Evolutionary conservation across 2,113 vertebrate genomes (phyloP).

Genomic region (Numida meleagris): DNA sequence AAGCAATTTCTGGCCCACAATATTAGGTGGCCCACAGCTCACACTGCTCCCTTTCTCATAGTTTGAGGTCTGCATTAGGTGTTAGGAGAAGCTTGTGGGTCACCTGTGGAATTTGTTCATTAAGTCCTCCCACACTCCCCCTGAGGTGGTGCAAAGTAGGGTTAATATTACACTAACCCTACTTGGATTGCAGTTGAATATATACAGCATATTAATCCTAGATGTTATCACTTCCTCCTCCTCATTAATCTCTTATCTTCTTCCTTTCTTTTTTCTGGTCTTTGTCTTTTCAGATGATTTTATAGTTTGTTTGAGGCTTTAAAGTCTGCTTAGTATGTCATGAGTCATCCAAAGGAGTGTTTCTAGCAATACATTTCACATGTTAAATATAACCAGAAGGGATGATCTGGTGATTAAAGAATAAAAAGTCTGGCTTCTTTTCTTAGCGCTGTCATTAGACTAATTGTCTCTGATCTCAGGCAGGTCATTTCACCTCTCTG

Average conservation of each 20-base stretch:
- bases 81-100: not conserved
- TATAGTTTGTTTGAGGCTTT: slow-evolving; percentile 68
- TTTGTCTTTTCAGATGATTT: slow-evolving; percentile 66
- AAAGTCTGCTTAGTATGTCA: slow-evolving; percentile 59
- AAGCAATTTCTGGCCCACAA: not conserved
- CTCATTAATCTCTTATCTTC: slow-evolving; percentile 60
- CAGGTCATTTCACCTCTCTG: slow-evolving; percentile 62
- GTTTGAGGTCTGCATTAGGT: not conserved
- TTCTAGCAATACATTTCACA: slow-evolving; percentile 69
- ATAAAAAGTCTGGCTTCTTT: slow-evolving; percentile 68
- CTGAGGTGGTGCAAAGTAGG: slow-evolving; percentile 11
- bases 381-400: slow-evolving; percentile 71
- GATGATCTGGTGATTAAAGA: slow-evolving; percentile 70
- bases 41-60: not conserved
- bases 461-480: slow-evolving; percentile 62
- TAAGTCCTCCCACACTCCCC: not conserved
- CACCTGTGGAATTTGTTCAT: not conserved
- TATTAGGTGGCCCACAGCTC: not conserved
- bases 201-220: slow-evolving; percentile 41
- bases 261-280: slow-evolving; percentile 70
- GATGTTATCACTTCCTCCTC: slow-evolving; percentile 59
- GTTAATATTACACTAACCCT: slow-evolving; percentile 45
- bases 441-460: slow-evolving; percentile 48
- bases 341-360: slow-evolving; percentile 66
- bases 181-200: slow-evolving; percentile 16